Base-by-base conservation (phyloP, 1,140 invertebrate species). In the Rhizoglyphus robini region DNA sequence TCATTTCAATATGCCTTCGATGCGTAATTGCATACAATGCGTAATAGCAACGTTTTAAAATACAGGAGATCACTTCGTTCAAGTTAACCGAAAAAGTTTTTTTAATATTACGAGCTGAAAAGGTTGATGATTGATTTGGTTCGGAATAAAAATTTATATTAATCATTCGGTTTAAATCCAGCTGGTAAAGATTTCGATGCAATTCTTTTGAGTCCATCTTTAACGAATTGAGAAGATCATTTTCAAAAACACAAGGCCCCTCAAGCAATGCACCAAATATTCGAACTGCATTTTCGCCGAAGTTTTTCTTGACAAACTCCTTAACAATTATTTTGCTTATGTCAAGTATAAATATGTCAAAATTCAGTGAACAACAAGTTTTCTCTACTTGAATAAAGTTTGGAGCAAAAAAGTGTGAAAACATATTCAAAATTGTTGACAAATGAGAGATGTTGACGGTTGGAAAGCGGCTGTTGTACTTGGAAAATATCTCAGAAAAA, bases 91-190 rank as follows among this genome's bases (percentile, higher is more conserved):
- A 34, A 15, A 60, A 60, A n/a, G 58, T 32, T 46, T 60, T 60
- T 27, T 60, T 60, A n/a, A 60, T 29, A 27, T 60, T 60, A 2
- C 58, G 3, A n/a, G 58, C 32, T 11, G 58, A 60, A n/a, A 29
- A 38, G 15, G 27, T 46, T 27, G 58, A 60, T 20, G 32, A 38
- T 3, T 32, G 58, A 34, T 34, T 60, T 46, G 58, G 11, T n/a
- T 60, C 58, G 29, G 32, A 46, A 46, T 60, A 60, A 23, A 38
- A 60, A 46, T 34, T 60, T 20, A 60, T 60, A 27, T 60, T 60
- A 2, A 60, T 60, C 58, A 60, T 60, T 11, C 58, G 58, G 29
- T 60, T 34, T 27, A 29, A 27, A 20, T 60, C 29, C 58, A 60
- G 13, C 29, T 29, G 3, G 29, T 60, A 60, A 2, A 60, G 11